phyloP scores from a whole-genome alignment of 2,113 vertebrate genomes.

The Oreochromis niloticus region DNA sequence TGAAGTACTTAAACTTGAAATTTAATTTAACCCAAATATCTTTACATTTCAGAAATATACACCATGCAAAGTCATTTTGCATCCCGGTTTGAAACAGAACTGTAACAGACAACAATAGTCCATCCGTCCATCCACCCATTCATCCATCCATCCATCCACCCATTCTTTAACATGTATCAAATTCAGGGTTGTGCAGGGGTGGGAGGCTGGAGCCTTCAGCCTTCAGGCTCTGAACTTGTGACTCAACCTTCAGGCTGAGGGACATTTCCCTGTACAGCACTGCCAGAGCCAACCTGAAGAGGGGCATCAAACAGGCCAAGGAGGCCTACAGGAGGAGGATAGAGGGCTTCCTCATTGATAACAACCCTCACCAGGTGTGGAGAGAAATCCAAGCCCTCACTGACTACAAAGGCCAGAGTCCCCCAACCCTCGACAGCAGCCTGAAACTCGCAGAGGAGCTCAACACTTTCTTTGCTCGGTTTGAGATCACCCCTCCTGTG shows the following conservation, averaged over 20 bases:
- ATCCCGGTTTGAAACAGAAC: neutral
- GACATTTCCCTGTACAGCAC: neutral
- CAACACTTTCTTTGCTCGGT: neutral
- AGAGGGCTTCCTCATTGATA: neutral
- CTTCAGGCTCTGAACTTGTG: neutral
- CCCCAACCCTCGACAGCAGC: neutral
- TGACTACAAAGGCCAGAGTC: neutral
- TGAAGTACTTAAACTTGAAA: neutral
- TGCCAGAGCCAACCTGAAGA: neutral
- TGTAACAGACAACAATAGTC: neutral
- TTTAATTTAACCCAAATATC: neutral
- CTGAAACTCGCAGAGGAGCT: neutral
- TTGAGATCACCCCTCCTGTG: neutral
- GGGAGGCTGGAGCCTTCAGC: neutral
- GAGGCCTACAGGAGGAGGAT: neutral
- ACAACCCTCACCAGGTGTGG: fast-evolving
- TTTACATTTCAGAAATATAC: neutral
- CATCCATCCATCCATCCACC: neutral
- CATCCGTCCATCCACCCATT: too few species aligned
- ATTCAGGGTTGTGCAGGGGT: neutral
- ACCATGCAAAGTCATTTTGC: neutral
- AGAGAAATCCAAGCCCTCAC: neutral
- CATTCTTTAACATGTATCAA: neutral
- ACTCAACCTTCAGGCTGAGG: neutral
- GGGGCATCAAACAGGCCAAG: neutral